phyloP scores from a whole-genome alignment of 2,888 invertebrate species.

The Acronicta aceris region DNA sequence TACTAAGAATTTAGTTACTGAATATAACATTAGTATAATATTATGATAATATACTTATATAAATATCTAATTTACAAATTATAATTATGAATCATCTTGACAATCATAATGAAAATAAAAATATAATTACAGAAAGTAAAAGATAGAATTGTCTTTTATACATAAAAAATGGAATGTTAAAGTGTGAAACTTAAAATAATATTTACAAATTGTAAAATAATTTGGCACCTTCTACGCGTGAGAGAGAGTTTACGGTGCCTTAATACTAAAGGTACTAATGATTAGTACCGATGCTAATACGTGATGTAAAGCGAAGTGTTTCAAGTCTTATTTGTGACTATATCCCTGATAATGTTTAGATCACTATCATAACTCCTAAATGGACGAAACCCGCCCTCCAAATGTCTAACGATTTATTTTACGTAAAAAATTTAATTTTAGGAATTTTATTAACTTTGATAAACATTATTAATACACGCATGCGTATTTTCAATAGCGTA shows the following conservation, averaged over 20 bases:
- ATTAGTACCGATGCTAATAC: slow-evolving; percentile 54
- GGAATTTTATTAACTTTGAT: too few species aligned
- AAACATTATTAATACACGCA: too few species aligned
- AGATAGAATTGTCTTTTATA: slow-evolving; percentile 27
- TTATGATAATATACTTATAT: slow-evolving; percentile 31
- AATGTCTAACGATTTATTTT: too few species aligned
- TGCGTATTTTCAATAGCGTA: too few species aligned
- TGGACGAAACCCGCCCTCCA: too few species aligned
- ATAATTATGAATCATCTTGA: slow-evolving; percentile 12
- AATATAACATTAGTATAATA: slow-evolving; percentile 40
- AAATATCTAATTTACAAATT: slow-evolving; percentile 37
- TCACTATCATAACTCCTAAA: slow-evolving; percentile 37
- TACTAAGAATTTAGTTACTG: slow-evolving; percentile 51
- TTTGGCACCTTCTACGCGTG: slow-evolving; percentile 62
- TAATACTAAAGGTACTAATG: slow-evolving; percentile 51
- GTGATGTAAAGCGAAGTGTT: slow-evolving; percentile 56
- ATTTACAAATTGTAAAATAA: slow-evolving; percentile 60
- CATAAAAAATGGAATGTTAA: slow-evolving; percentile 59
- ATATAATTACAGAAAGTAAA: slow-evolving; percentile 15
- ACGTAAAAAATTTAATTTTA: too few species aligned
- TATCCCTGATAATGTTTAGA: slow-evolving; percentile 47
- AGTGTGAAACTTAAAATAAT: slow-evolving; percentile 54
- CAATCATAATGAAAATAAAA: slow-evolving; percentile 9
- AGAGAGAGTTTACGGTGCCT: slow-evolving; percentile 59
- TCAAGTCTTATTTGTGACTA: slow-evolving; percentile 62